Conservation (phyloP, 2,113 vertebrate species). For the Rhea americana region DNA sequence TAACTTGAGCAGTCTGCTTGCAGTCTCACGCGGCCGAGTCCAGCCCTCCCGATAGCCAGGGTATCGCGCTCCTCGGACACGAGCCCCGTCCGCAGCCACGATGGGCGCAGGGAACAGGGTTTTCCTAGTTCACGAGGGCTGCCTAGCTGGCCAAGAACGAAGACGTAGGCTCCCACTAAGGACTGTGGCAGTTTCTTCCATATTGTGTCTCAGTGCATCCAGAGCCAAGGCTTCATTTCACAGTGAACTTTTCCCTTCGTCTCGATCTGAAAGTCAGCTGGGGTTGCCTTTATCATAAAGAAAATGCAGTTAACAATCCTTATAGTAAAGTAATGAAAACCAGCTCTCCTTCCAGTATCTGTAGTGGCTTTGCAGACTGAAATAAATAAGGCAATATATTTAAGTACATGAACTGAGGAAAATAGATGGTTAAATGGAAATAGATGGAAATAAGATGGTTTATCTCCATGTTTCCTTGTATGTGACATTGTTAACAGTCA, state of each 20-base stretch:
- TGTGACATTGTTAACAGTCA: neutral
- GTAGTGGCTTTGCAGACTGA: neutral
- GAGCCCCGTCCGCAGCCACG: rapidly evolving
- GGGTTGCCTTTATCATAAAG: neutral
- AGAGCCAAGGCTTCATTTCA: neutral
- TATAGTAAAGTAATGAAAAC: neutral
- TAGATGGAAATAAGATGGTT: neutral
- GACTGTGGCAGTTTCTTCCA: neutral
- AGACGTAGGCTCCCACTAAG: neutral
- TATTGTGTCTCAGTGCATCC: neutral
- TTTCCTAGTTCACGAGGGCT: neutral
- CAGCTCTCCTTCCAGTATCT: neutral
- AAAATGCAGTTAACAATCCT: neutral
- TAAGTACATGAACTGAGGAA: neutral
- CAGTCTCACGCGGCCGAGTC: neutral
- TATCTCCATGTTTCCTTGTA: neutral
- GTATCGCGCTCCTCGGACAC: neutral
- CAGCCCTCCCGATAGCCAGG: neutral
- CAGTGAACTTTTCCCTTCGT: neutral
- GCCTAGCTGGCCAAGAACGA: rapidly evolving
- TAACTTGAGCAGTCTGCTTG: neutral
- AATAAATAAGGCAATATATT: neutral
- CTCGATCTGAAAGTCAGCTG: neutral
- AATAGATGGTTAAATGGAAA: neutral
- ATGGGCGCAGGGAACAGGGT: rapidly evolving